A percentile compares a stretch with the other conserved stretches of the same genome.
Evolutionary conservation across 1,140 invertebrate species (phyloP).

Genomic region (Camponotus pennsylvanicus): DNA sequence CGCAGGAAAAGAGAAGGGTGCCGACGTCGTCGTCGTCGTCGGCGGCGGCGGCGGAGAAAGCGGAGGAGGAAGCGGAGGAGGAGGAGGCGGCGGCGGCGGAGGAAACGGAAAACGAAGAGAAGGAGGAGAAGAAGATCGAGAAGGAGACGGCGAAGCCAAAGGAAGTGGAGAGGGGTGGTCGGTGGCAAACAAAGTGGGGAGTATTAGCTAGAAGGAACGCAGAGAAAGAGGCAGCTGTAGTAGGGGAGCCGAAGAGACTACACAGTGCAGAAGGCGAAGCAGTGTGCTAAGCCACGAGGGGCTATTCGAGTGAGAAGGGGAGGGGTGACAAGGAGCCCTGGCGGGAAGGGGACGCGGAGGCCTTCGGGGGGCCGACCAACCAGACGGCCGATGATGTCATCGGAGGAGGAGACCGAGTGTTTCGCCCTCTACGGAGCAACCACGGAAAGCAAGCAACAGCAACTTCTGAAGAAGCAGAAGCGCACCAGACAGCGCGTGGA

Average conservation of each 20-base stretch:
- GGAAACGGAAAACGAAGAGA: slow-evolving; percentile 19
- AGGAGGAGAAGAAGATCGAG: slow-evolving; percentile 36
- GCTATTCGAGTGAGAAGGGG: slow-evolving; percentile 85
- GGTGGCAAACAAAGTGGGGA: slow-evolving; percentile 62
- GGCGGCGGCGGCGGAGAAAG: slow-evolving; percentile 62
- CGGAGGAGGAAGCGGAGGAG: slow-evolving; percentile 52
- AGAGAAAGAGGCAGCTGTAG: slow-evolving; percentile 66
- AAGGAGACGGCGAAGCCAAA: slow-evolving; percentile 60
- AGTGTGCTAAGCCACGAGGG: slow-evolving; percentile 84
- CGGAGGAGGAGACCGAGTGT: slow-evolving; percentile 96
- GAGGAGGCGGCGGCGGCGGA: slow-evolving; percentile 11
- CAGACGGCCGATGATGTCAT: slow-evolving; percentile 95
- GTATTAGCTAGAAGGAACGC: slow-evolving; percentile 69
- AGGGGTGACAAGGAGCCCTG: slow-evolving; percentile 85
- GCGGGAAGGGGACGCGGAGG: slow-evolving; percentile 86
- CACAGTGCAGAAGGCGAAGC: slow-evolving; percentile 75
- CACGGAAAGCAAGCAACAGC: slow-evolving; percentile 87
- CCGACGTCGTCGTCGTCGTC: slow-evolving; percentile 74
- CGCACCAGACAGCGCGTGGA: slow-evolving; percentile 97
- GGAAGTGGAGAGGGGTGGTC: slow-evolving; percentile 62
- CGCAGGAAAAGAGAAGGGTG: slow-evolving; percentile 66
- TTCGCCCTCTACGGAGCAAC: slow-evolving; percentile 94
- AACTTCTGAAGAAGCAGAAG: slow-evolving; percentile 96
- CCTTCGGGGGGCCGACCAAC: slow-evolving; percentile 87
- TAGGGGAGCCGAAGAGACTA: slow-evolving; percentile 73